Base-by-base conservation (phyloP, 1,140 invertebrate species). In the Hyposmocoma kahamanoa region DNA sequence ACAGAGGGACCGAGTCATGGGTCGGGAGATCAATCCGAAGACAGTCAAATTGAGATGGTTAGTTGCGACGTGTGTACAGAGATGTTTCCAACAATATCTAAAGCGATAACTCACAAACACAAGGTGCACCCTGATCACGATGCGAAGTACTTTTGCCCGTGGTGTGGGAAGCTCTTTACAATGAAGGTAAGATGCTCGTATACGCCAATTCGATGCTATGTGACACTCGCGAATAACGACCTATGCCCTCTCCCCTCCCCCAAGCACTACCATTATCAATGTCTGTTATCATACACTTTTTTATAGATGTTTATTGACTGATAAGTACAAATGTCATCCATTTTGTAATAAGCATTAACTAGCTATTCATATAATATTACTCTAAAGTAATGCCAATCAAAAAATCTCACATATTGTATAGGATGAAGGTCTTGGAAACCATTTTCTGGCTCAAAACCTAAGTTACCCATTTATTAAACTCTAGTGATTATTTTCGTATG, bases 151-250 rank as follows among this genome's bases (percentile, higher is more conserved):
- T 92, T 90, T 67, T 92, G 91, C 47, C 82, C 87, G 8, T 89
- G 88, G 75, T 92, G 91, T 73, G 91, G 91, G 3, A 91, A 90
- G 85, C 90, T 91, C 44, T 92, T 92, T 73, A 90, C 91, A 22
- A 74, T 92, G 58, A 91, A 91, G 86, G 90, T 91, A 74, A 67
- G 47, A 42, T 30, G 42, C n/a, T 15, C 8, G 13, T 6, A 1
- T 6, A 36, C 11, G 6, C 18, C 15, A 15, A n/a, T 17, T 17
- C 15, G 1, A 6, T 1, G 8, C 13, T 10, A 30, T 17, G 18
- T 17, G 15, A 36, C 11, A 36, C 32, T 36, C 28, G 8, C 8
- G 28, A 10, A 13, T 13, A 10, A 13, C 10, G 2, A 13, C 2
- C 13, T 30, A 30, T 13, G 32, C 32, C 42, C 50, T 50, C 42